These are phyloP conservation scores for Drosophila mimetica DNA, from an alignment of 2,888 invertebrate genomes.

Conservation along the genomic window DNA sequence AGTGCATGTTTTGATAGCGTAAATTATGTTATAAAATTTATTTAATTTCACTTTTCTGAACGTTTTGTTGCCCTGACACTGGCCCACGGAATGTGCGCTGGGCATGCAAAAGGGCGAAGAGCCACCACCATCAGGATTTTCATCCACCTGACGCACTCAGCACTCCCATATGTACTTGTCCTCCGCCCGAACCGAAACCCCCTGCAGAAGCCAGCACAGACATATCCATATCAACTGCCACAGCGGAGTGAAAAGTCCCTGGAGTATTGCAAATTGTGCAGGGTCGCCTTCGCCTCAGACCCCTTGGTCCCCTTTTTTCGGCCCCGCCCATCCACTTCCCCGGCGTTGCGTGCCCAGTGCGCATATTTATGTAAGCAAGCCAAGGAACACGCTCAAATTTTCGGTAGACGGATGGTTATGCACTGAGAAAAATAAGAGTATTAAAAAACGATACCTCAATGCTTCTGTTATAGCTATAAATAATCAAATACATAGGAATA, in stretches of 20 bases:
- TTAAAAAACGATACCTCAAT: no score
- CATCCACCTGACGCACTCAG: slow-evolving; percentile 31
- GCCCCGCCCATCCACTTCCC: slow-evolving; percentile 3
- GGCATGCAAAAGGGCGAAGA: slow-evolving; percentile 47
- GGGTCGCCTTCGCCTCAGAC: slow-evolving; percentile 38
- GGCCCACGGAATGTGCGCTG: slow-evolving; percentile 44
- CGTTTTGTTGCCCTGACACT: slow-evolving; percentile 59
- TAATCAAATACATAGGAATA: no score
- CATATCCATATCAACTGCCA: slow-evolving; percentile 53
- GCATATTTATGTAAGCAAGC: slow-evolving; percentile 68
- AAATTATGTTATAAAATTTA: slow-evolving; percentile 80
- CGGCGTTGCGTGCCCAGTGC: slow-evolving; percentile 55
- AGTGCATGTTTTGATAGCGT: slow-evolving; percentile 78
- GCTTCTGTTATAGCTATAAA: no score
- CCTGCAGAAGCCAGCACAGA: slow-evolving; percentile 10
- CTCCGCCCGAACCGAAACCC: not conserved
- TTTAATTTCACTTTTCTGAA: slow-evolving; percentile 76
- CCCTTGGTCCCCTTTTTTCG: slow-evolving; percentile 1
- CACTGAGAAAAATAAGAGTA: slow-evolving; percentile 4
- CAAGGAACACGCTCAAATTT: slow-evolving; percentile 66
- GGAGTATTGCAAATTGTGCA: slow-evolving; percentile 67
- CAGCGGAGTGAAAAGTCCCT: slow-evolving; percentile 59
- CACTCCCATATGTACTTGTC: slow-evolving; percentile 26
- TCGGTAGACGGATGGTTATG: slow-evolving; percentile 17
- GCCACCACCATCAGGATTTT: slow-evolving; percentile 1